phyloP scores from a whole-genome alignment of 1,140 invertebrate species.

The Eumaeus atala region DNA sequence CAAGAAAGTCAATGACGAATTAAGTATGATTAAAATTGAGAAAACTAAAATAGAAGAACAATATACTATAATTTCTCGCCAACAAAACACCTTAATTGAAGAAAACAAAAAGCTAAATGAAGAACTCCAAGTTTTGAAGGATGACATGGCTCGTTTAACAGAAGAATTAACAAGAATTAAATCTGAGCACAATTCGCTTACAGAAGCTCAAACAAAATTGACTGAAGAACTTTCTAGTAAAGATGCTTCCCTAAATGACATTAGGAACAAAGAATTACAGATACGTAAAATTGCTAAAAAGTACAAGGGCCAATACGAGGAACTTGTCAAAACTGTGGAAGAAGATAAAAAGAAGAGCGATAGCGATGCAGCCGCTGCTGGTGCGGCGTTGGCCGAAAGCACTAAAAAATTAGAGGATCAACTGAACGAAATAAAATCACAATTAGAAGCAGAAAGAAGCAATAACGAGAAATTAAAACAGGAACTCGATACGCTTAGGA shows the following conservation, averaged over 20 bases:
- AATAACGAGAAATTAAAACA: constrained; percentile 80
- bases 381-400: constrained; percentile 50
- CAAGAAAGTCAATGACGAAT: constrained; percentile 80
- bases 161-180: constrained; percentile 76
- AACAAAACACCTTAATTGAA: constrained; percentile 68
- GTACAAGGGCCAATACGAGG: constrained; percentile 91
- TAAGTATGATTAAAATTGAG: constrained; percentile 77
- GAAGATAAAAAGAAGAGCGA: constrained; percentile 76
- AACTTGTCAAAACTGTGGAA: constrained; percentile 78
- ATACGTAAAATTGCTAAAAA: constrained; percentile 93
- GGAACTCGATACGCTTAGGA: constrained; percentile 82
- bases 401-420: constrained; percentile 70
- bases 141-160: constrained; percentile 69
- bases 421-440: constrained; percentile 78
- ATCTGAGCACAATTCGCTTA: constrained; percentile 72
- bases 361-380: constrained; percentile 57
- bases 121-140: constrained; percentile 61
- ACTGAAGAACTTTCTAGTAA: constrained; percentile 82
- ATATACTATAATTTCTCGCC: constrained; percentile 74
- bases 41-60: constrained; percentile 86
- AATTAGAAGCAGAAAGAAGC: constrained; percentile 74
- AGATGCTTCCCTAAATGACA: constrained; percentile 81
- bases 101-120: constrained; percentile 76
- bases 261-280: constrained; percentile 86
- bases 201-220: constrained; percentile 77